Conservation (phyloP, 2,888 invertebrate species). For the Cartodere bifasciata region DNA sequence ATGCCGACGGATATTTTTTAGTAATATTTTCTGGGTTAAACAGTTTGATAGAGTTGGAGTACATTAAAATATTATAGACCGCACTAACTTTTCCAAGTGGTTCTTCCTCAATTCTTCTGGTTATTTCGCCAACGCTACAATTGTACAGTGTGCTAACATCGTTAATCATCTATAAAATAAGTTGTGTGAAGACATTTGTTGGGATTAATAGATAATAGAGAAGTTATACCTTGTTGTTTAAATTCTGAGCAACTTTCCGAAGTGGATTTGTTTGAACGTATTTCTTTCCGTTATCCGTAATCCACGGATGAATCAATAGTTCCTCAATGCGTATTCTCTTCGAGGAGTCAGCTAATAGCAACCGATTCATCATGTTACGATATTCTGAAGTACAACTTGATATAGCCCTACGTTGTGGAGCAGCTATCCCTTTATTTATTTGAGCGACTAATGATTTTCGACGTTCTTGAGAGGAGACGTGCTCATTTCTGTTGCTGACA, state of each 20-base stretch:
- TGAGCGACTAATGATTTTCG: slow-evolving; percentile 49
- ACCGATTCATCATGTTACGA: slow-evolving; percentile 38
- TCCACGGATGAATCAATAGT: slow-evolving; percentile 46
- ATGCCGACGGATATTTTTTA: no score
- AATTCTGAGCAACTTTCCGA: slow-evolving; percentile 29
- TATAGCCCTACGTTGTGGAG: slow-evolving; percentile 43
- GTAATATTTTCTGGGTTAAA: slow-evolving; percentile 10
- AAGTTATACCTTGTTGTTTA: slow-evolving; percentile 6
- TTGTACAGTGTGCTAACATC: slow-evolving; percentile 41
- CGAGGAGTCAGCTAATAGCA: slow-evolving; percentile 42
- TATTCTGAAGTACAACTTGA: slow-evolving; percentile 36
- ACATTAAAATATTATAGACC: slow-evolving; percentile 45
- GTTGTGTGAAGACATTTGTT: not conserved
- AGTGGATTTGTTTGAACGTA: slow-evolving; percentile 40
- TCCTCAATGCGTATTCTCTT: slow-evolving; percentile 45
- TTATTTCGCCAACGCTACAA: slow-evolving; percentile 35
- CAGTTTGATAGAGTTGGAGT: slow-evolving; percentile 16
- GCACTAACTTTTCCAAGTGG: slow-evolving; percentile 47
- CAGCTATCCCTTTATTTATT: slow-evolving; percentile 51
- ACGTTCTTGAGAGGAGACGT: slow-evolving; percentile 40
- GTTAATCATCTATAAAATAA: slow-evolving; percentile 29
- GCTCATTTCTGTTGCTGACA: slow-evolving; percentile 32
- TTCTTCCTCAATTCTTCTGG: slow-evolving; percentile 39
- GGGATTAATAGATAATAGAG: slow-evolving; percentile 3
- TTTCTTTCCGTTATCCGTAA: slow-evolving; percentile 40